A percentile compares a stretch with the other conserved stretches of the same genome.
These are phyloP conservation scores for Prostheceraeus crozeri DNA, from an alignment of 2,888 invertebrate species.

Conservation along the genomic window DNA sequence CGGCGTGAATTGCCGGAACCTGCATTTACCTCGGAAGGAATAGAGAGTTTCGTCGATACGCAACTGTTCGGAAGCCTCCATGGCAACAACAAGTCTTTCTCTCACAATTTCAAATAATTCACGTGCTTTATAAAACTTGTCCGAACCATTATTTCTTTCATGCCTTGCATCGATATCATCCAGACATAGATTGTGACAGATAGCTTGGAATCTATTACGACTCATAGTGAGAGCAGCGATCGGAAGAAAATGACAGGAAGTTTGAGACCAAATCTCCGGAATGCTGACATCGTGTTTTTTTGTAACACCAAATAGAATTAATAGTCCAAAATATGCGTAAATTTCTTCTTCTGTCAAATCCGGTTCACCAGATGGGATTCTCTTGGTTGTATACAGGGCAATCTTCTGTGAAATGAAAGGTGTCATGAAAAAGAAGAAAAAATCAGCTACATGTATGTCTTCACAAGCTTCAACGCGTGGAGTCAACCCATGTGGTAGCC, in stretches of 20 bases:
- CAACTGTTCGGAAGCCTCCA: no score
- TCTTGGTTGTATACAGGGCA: constrained; percentile 3
- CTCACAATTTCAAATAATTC: not conserved
- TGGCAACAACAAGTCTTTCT: not conserved
- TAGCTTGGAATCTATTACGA: constrained; percentile 4
- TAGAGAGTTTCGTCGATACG: no score
- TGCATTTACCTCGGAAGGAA: no score
- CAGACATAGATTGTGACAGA: constrained; percentile 3
- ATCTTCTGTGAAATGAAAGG: constrained; percentile 4
- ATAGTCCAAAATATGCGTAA: not conserved
- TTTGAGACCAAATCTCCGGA: constrained; percentile 3
- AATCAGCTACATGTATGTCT: not conserved
- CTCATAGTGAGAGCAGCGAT: constrained; percentile 3
- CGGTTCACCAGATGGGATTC: not conserved
- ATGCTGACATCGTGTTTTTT: constrained; percentile 4
- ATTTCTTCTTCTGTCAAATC: not conserved
- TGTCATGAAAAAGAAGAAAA: constrained; percentile 1
- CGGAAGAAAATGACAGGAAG: constrained; percentile 3
- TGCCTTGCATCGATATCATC: constrained; percentile 8
- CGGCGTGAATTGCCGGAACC: no score
- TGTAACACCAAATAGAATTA: constrained; percentile 3
- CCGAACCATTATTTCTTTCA: constrained; percentile 3
- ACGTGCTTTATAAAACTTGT: not conserved
- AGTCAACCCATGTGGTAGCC: no score
- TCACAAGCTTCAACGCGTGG: not conserved